Conservation (phyloP, 2,888 invertebrate species). For the Stenchaetothrips biformis region DNA sequence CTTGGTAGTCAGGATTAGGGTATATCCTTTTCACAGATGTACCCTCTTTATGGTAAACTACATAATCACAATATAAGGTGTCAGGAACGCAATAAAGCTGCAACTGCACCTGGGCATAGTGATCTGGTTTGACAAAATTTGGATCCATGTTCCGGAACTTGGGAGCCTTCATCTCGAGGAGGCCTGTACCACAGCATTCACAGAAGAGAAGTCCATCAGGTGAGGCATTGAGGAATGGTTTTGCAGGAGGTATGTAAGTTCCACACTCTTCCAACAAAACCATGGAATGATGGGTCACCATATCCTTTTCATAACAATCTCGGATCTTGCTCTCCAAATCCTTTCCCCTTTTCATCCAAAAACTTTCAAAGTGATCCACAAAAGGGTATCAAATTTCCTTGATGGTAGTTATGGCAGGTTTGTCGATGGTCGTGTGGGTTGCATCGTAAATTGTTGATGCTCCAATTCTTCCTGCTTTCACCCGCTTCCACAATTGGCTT, state of each 20-base stretch:
- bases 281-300: neutral
- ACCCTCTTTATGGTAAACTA: too few species aligned
- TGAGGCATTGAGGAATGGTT: neutral
- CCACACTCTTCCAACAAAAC: neutral
- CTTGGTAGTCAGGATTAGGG: too few species aligned
- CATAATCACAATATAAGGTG: too few species aligned
- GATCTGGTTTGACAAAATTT: neutral
- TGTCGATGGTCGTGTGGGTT: neutral
- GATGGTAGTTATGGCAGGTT: neutral
- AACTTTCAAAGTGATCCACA: neutral
- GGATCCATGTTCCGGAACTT: neutral
- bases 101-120: neutral
- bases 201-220: neutral
- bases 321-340: neutral
- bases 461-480: neutral
- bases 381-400: neutral
- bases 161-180: neutral
- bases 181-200: neutral
- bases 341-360: neutral
- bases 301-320: neutral
- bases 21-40: too few species aligned
- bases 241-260: neutral
- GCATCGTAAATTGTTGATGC: neutral
- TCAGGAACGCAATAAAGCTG: neutral
- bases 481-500: neutral